Percentiles rank a stretch among this genome's conserved stretches.
phyloP scores from a whole-genome alignment of 2,113 vertebrate species.

The Crypturellus undulatus region DNA sequence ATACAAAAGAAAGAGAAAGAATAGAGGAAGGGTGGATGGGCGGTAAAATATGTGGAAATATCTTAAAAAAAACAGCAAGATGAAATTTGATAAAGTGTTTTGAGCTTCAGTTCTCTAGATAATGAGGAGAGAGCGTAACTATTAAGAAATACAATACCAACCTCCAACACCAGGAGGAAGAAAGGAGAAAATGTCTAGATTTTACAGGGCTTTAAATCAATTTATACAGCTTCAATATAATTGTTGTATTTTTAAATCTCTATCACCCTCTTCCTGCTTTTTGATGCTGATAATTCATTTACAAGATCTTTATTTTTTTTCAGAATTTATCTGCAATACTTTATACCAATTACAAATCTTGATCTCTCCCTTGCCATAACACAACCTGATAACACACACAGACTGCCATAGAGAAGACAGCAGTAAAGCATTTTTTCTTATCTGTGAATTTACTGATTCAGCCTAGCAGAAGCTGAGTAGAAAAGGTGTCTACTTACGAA shows the following conservation, averaged over 20 bases:
- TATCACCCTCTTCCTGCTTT: not conserved
- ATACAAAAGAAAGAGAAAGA: not conserved
- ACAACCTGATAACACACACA: not conserved
- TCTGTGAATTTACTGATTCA: not conserved
- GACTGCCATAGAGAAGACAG: not conserved
- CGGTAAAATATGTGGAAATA: not conserved
- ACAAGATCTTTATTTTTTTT: not conserved
- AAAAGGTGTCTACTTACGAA: not conserved
- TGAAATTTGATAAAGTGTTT: not conserved
- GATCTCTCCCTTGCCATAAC: not conserved
- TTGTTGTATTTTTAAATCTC: not conserved
- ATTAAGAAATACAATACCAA: not conserved
- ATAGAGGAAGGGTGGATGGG: not conserved
- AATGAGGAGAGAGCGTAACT: not conserved
- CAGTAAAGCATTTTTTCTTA: not conserved
- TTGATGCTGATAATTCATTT: not conserved
- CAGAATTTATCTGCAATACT: not conserved
- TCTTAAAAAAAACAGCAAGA: not conserved
- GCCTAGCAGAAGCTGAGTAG: not conserved
- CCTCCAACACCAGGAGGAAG: not conserved
- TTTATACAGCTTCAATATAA: not conserved
- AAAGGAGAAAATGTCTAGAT: not conserved
- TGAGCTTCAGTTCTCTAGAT: not conserved
- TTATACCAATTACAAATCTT: not conserved
- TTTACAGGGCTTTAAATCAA: not conserved